Conservation (phyloP, 1,140 invertebrate genomes). For the Cephus cinctus region DNA sequence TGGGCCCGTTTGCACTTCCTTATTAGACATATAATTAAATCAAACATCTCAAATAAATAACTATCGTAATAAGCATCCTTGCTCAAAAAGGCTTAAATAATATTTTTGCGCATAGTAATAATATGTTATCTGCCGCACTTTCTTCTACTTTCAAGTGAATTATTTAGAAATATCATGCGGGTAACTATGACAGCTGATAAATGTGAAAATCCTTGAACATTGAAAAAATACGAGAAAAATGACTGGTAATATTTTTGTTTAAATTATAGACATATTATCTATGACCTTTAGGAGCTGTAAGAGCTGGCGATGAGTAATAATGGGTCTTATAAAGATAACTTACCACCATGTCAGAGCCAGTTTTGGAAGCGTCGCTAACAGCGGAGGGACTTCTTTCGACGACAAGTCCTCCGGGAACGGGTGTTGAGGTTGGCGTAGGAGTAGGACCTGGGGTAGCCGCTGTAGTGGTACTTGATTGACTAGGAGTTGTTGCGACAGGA, state of each 20-base stretch:
- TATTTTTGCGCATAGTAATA: too few relatives aligned
- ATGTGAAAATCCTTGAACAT: not conserved
- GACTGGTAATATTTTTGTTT: too few relatives aligned
- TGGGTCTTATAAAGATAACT: slow-evolving; percentile 30
- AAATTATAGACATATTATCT: too few relatives aligned
- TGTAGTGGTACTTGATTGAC: slow-evolving; percentile 23
- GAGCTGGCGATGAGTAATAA: not conserved
- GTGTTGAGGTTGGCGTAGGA: slow-evolving; percentile 27
- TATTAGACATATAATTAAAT: too few relatives aligned
- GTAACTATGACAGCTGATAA: too few relatives aligned
- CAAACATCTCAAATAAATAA: too few relatives aligned
- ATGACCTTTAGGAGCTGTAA: not conserved
- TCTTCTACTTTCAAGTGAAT: too few relatives aligned
- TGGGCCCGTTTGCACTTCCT: too few relatives aligned
- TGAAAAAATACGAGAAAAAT: not conserved
- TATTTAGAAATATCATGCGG: too few relatives aligned
- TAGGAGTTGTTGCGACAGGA: slow-evolving; percentile 21
- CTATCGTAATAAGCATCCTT: too few relatives aligned
- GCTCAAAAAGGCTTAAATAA: too few relatives aligned
- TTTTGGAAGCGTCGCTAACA: slow-evolving; percentile 72
- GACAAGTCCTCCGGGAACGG: slow-evolving; percentile 42
- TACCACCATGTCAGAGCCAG: slow-evolving; percentile 73
- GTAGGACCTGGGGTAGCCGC: slow-evolving; percentile 22
- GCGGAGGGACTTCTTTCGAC: slow-evolving; percentile 66
- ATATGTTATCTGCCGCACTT: too few relatives aligned